Conservation (phyloP, 1,140 invertebrate genomes). For the Bombus impatiens region DNA sequence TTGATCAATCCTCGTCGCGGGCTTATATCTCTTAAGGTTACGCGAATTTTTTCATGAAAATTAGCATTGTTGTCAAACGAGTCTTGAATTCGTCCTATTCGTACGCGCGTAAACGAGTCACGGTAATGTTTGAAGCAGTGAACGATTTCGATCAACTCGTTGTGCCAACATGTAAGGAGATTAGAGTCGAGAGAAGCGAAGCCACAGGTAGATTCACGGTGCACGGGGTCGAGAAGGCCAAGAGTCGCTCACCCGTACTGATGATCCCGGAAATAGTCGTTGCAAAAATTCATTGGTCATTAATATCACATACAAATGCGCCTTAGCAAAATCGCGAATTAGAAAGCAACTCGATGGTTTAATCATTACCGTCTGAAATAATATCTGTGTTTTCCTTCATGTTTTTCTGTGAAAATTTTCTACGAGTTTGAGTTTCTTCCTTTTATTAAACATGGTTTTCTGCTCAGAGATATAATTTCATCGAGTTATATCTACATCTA, state of each 20-base stretch:
- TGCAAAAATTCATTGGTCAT: slow-evolving; percentile 8
- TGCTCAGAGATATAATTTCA: neutral
- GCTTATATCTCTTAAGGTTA: neutral
- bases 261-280: slow-evolving; percentile 50
- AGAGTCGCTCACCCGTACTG: slow-evolving; percentile 41
- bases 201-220: slow-evolving; percentile 32
- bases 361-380: neutral
- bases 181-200: slow-evolving; percentile 24
- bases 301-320: neutral
- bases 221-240: slow-evolving; percentile 9
- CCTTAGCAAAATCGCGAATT: neutral
- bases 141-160: slow-evolving; percentile 25
- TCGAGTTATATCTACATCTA: neutral
- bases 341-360: neutral
- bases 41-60: neutral
- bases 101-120: neutral
- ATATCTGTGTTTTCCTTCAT: neutral
- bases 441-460: too few species aligned
- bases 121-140: neutral
- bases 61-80: slow-evolving; percentile 8
- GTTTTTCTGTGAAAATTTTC: neutral
- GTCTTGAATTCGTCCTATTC: neutral
- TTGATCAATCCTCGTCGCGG: neutral
- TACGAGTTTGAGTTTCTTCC: neutral
- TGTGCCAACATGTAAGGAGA: slow-evolving; percentile 11